Evolutionary conservation across 2,113 vertebrate species (phyloP), one percentile per base, ranked within the genome.

Genomic region (Nyctibius bracteatus): DNA sequence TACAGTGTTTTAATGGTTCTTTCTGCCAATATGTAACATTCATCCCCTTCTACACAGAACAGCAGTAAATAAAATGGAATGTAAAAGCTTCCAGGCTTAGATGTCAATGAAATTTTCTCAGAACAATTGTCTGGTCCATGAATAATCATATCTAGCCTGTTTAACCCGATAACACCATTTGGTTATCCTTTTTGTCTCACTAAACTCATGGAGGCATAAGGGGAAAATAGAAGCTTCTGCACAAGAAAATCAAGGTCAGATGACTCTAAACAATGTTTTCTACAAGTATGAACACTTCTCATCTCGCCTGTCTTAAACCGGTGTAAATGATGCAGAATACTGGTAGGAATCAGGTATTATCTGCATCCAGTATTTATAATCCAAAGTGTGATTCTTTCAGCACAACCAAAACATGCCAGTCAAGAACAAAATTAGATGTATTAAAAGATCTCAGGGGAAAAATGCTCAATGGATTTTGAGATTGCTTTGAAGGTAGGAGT

Each of bases 151-250:
- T 82, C 59, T 79, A 54, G 30, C 72, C 47, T 86, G 37, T 95
- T 93, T 90, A 86, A 89, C 83, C 65, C 90, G 84, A 41, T 81
- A 95, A 75, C 46, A 57, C 35, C 31, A 79, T 87, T 94, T 73
- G 87, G 43, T 85, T 95, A 30, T 85, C 49, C 30, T 91, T 16
- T 87, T 84, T 82, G 33, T 71, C 31, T 86, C 65, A 52, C 47
- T 79, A 63, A 75, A 30, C 31, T 82, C n/a, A 33, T 51, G 28
- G 46, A 90, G 25, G 33, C 74, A 84, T 71, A 87, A 91, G 55
- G 62, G 44, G 11, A 75, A 92, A 93, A 57, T 3, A 47, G 22
- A 92, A 90, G 5, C 37, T 92, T 92, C 67, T 80, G 47, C 94
- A 68, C 33, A 74, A 23, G 55, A 74, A 87, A 77, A 62, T 57